Conservation (phyloP, 1,140 invertebrate species). For the Bombus consobrinus region DNA sequence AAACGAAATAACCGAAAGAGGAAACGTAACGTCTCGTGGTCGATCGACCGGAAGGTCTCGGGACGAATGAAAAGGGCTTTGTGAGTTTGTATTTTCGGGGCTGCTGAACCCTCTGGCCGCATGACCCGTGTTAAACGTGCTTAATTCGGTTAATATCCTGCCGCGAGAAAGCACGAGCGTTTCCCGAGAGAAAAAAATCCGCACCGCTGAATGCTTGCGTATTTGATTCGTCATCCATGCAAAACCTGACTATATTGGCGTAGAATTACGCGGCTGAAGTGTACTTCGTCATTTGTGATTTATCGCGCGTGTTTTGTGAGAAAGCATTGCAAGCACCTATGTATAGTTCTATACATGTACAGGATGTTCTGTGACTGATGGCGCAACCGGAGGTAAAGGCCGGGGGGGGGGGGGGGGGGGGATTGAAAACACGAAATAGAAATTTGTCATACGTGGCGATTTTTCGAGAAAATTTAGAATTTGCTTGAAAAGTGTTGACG, state of each 20-base stretch:
- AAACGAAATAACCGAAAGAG: background rate
- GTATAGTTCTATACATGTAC: background rate
- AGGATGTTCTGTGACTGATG: background rate
- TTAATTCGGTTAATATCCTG: constrained; percentile 13
- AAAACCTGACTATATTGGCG: background rate
- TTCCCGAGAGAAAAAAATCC: background rate
- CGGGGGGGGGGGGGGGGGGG: rapidly evolving
- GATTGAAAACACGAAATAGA: background rate
- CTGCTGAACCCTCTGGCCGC: background rate
- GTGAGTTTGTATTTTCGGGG: background rate
- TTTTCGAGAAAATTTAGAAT: background rate
- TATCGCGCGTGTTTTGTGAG: constrained; percentile 1
- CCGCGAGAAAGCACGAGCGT: background rate
- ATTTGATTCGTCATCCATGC: background rate
- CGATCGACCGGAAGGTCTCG: background rate
- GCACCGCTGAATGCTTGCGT: background rate
- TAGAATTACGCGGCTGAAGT: background rate
- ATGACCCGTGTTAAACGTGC: constrained; percentile 1
- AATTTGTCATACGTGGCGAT: background rate
- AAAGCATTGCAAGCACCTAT: background rate
- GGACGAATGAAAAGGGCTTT: background rate
- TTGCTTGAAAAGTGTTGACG: background rate
- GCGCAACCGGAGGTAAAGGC: too few species aligned
- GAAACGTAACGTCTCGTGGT: background rate
- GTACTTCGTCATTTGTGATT: constrained; percentile 1